Evolutionary conservation across 2,888 invertebrate species (phyloP).

Genomic region (Cylindroiulus punctatus): DNA sequence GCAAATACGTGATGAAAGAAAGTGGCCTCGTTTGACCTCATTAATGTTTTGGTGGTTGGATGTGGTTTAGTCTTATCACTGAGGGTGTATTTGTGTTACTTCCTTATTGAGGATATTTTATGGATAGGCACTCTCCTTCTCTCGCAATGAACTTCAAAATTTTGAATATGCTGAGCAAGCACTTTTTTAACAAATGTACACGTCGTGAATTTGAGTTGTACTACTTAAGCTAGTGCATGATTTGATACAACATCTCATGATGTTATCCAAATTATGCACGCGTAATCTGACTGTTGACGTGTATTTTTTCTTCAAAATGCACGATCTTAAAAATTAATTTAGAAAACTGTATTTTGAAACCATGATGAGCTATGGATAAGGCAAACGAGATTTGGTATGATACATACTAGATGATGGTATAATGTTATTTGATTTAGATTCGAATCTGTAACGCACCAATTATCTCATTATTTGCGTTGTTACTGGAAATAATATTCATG

Average conservation of each 20-base stretch:
- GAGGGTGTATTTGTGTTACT: neutral
- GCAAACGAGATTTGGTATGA: too few relatives aligned
- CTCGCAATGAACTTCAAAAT: constrained; percentile 20
- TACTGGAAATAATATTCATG: too few relatives aligned
- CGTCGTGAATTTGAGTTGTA: too few relatives aligned
- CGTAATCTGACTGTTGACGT: neutral
- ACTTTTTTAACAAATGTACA: neutral
- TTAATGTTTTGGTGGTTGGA: neutral
- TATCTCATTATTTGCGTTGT: too few relatives aligned
- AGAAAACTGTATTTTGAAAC: neutral
- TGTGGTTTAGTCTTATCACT: constrained; percentile 10
- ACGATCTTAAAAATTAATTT: neutral
- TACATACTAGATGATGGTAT: too few relatives aligned
- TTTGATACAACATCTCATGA: too few relatives aligned
- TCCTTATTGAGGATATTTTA: constrained; percentile 17
- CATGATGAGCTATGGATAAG: too few relatives aligned
- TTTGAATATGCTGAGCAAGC: neutral
- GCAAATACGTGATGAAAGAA: neutral
- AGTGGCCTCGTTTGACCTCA: constrained; percentile 32
- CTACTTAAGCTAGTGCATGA: too few relatives aligned
- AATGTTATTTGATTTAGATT: too few relatives aligned
- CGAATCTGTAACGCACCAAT: too few relatives aligned
- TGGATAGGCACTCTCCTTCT: neutral
- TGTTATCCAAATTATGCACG: too few relatives aligned
- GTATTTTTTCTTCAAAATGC: neutral